Percentiles rank a stretch among this genome's conserved stretches.
Evolutionary conservation across 2,888 invertebrate species (phyloP).

Genomic region (Aradus depressus): DNA sequence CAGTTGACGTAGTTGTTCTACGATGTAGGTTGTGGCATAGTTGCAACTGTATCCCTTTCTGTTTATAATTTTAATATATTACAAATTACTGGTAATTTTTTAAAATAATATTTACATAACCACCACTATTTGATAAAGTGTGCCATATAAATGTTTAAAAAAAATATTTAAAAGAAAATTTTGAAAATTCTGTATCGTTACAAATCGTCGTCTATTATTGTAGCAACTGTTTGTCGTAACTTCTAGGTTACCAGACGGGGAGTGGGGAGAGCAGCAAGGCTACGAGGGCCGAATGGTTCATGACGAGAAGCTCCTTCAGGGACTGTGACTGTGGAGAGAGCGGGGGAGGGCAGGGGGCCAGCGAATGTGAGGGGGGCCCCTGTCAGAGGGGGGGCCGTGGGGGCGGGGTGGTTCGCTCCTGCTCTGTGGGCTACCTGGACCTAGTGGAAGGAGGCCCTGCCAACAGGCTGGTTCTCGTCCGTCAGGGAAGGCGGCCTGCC

Average conservation of each 20-base stretch:
- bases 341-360: slow-evolving; percentile 34
- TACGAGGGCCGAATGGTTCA: slow-evolving; percentile 27
- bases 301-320: slow-evolving; percentile 29
- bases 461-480: slow-evolving; percentile 34
- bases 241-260: slow-evolving; percentile 14
- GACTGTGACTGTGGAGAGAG: slow-evolving; percentile 29
- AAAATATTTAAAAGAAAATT: too few species aligned
- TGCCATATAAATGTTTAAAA: too few species aligned
- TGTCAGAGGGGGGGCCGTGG: slow-evolving; percentile 19
- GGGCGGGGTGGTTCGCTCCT: slow-evolving; percentile 43
- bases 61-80: too few species aligned
- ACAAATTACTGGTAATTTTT: too few species aligned
- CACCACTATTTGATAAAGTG: too few species aligned
- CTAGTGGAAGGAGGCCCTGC: slow-evolving; percentile 56
- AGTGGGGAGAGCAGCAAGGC: slow-evolving; percentile 13
- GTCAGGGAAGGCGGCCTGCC: slow-evolving; percentile 39
- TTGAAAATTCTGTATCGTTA: too few species aligned
- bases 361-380: slow-evolving; percentile 51
- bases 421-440: slow-evolving; percentile 80
- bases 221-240: not conserved
- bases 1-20: too few species aligned
- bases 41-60: too few species aligned
- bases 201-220: not conserved
- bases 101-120: too few species aligned
- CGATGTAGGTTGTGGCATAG: too few species aligned